Base-by-base conservation (phyloP, 1,140 invertebrate species). In the Aphelenchoides avenae region DNA sequence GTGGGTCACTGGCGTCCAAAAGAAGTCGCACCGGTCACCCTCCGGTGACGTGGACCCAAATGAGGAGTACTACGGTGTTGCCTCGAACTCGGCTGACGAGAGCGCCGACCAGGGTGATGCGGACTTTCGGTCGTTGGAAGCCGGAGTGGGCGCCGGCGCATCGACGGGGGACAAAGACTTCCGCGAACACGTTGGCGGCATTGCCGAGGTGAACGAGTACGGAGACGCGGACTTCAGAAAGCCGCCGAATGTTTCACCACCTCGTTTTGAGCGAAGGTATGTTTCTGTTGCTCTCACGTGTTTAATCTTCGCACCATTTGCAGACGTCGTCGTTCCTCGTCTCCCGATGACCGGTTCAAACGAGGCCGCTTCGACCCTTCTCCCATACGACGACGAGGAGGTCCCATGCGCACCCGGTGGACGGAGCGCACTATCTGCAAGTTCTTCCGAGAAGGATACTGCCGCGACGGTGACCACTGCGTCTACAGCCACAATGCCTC, bases 371-470 rank as follows among this genome's bases (percentile, higher is more conserved):
- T 37, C 2, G 22, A 47, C 27, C 20, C 39, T 7, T 27, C 41
- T 18, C 39, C 41, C 36, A 40, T 31, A n/a, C 62, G 61, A 15
- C 39, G n/a, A 31, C 36, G 20, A 2, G 51, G n/a, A 4, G 7
- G 22, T n/a, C 24, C 30, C 7, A 11, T 57, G 46, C 3, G 56
- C 26, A 44, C 50, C 31, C 3, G 27, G 30, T 61, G 67, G 67
- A 36, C 52, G 30, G 66, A 75, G 20, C 57, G 54, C 11, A 74
- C 64, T 20, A 71, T 75, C 26, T 75, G 73, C 66, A 75, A 75
- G 41, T 75, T 75, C 42, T 75, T 77, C 57, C 61, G 73, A n/a
- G 73, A 75, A 51, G 73, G 73, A 5, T 77, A 68, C 39, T 75
- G 73, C 49, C 57, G 73, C 47, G 73, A 75, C 49, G 70, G 69